These are phyloP conservation scores for Itoplectis maculator DNA, from an alignment of 2,888 invertebrate species.

Conservation along the genomic window DNA sequence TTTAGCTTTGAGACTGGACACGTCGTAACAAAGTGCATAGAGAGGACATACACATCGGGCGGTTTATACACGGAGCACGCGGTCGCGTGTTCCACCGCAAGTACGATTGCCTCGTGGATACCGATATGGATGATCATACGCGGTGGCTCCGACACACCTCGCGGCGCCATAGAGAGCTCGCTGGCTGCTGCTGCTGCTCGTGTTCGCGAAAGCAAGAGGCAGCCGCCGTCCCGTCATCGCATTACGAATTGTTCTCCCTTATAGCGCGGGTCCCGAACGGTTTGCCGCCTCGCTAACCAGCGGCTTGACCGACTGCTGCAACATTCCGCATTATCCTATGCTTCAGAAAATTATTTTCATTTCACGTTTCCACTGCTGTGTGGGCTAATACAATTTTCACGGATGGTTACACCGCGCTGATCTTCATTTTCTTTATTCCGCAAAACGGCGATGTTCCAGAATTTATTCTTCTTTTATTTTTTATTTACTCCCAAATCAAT, in stretches of 20 bases:
- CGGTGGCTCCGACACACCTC: constrained; percentile 21
- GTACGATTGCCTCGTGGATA: constrained; percentile 13
- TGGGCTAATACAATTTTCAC: constrained; percentile 34
- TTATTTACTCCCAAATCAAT: background rate
- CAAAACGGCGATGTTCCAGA: background rate
- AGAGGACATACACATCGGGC: background rate
- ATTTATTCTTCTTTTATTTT: background rate
- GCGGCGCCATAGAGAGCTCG: background rate
- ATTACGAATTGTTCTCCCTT: constrained; percentile 15
- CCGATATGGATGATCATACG: constrained; percentile 39
- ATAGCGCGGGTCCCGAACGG: background rate
- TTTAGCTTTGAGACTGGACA: background rate
- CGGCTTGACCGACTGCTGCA: constrained; percentile 28
- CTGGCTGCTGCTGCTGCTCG: too few species aligned
- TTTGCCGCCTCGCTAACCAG: constrained; percentile 2
- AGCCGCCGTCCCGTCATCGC: background rate
- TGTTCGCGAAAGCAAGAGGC: background rate
- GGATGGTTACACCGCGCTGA: background rate
- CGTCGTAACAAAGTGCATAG: background rate
- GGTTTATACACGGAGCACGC: background rate
- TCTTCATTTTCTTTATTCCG: constrained; percentile 1
- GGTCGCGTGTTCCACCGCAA: constrained; percentile 20
- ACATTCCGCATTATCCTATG: constrained; percentile 33
- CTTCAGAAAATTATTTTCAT: constrained; percentile 43
- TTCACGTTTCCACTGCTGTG: constrained; percentile 36